These are phyloP conservation scores for Thamnaconus septentrionalis DNA, from an alignment of 2,113 vertebrate genomes.

Conservation along the genomic window DNA sequence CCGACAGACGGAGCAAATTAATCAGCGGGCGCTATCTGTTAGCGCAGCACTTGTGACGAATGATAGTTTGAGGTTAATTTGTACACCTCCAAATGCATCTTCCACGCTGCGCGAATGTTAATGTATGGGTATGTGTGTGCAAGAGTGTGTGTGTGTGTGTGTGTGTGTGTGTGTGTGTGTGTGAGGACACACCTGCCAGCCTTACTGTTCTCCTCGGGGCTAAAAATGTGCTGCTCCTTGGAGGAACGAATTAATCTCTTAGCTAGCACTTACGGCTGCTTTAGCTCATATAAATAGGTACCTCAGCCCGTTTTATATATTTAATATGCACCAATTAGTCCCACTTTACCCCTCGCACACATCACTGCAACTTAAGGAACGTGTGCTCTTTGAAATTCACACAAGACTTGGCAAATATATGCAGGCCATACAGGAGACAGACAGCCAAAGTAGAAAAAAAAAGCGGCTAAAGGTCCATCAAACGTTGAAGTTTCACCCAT, in stretches of 20 bases:
- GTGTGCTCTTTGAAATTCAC: no score
- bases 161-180: conserved; percentile 6
- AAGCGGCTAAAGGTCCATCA: no score
- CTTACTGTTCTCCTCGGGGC: conserved; percentile 51
- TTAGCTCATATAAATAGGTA: conserved; percentile 55
- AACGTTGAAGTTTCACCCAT: no score
- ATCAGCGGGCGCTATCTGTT: conserved; percentile 49
- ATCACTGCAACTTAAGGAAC: no score
- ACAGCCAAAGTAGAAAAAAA: no score
- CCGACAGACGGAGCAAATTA: conserved; percentile 56
- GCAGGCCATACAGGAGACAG: no score
- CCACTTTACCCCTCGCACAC: no score
- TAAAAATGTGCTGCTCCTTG: conserved; percentile 41
- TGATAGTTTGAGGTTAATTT: conserved; percentile 70
- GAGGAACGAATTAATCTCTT: conserved; percentile 60
- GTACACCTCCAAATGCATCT: conserved; percentile 50
- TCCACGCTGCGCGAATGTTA: conserved; percentile 28
- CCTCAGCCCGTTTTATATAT: conserved; percentile 36
- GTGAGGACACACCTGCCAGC: conserved; percentile 12
- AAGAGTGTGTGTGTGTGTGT: conserved; percentile 12
- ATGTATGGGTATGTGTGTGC: conserved; percentile 7
- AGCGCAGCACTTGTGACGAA: conserved; percentile 53
- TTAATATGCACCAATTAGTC: conserved; percentile 12
- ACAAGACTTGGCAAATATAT: no score
- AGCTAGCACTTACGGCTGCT: conserved; percentile 56